Evolutionary conservation across 1,140 invertebrate genomes (phyloP), one percentile per base, ranked within the genome.

Genomic region (Ptiloglossa arizonensis): DNA sequence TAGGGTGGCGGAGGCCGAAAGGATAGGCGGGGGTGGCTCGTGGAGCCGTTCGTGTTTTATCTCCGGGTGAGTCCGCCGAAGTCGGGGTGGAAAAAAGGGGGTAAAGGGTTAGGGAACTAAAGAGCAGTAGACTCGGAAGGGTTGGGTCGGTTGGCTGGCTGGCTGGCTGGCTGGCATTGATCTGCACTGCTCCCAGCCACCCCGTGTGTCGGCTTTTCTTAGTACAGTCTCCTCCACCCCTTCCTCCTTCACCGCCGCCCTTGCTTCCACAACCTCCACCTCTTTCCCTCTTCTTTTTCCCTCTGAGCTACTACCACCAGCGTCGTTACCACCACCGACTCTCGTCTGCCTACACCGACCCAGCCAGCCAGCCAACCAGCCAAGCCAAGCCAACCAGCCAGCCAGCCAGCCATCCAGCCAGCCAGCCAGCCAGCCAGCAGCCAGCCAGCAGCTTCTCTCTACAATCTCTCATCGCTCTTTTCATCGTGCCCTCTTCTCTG

Each of bases 171-270:
- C 76, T 80, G 57, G 86, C 89, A 90, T 90, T 90, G 90, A 90
- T 91, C 89, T 89, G 86, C 81, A 76, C 68, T 78, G 85, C 83
- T 83, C 76, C 79, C 64, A 79, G 87, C 67, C 83, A 82, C 86
- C 80, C 84, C 81, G 85, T 86, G 86, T 89, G 87, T 88, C 88
- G 85, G 83, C 88, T 89, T 87, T 87, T 86, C 88, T 90, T 88
- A 79, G 81, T 86, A 86, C 83, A 77, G 73, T 79, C 85, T 85
- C 80, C 83, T 74, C 86, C 82, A 75, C 68, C 74, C 68, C 56
- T 44, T 72, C 54, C 68, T 74, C 52, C 70, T 54, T 73, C 60
- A 52, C 79, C 59, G 46, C 69, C 77, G 54, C 79, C 71, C 70
- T 74, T 59, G 50, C 75, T 77, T 76, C 70, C 74, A 70, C 57